Evolutionary conservation across 1,140 invertebrate genomes (phyloP).

Genomic region (Vanessa tameamea): DNA sequence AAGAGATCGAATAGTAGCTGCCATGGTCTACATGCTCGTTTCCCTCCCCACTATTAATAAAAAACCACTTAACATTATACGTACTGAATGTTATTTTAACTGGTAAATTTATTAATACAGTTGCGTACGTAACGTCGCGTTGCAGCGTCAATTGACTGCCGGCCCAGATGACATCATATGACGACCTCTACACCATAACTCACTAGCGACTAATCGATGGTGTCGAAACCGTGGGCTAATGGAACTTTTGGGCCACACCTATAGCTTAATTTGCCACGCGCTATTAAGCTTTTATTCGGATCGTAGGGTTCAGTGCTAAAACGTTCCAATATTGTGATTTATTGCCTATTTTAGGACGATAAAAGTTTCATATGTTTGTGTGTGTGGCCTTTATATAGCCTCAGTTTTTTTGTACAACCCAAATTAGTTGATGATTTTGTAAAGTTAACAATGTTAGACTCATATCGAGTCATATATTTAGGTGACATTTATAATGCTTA

Average conservation of each 20-base stretch:
- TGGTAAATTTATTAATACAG: slow-evolving; percentile 22
- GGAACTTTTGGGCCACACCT: slow-evolving; percentile 30
- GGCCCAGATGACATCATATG: slow-evolving; percentile 66
- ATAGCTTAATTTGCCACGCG: slow-evolving; percentile 37
- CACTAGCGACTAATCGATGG: slow-evolving; percentile 38
- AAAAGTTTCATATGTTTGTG: no score
- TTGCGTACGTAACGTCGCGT: slow-evolving; percentile 44
- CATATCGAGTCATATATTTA: no score
- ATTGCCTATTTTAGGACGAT: no score
- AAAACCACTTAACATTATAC: slow-evolving; percentile 1
- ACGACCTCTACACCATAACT: slow-evolving; percentile 42
- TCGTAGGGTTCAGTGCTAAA: not conserved
- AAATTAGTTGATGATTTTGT: no score
- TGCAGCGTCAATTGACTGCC: slow-evolving; percentile 54
- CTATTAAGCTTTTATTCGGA: slow-evolving; percentile 40
- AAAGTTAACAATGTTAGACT: no score
- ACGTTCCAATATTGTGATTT: not conserved
- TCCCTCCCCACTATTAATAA: not conserved
- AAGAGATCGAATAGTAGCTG: no score
- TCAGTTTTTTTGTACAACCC: no score
- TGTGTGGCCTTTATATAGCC: no score
- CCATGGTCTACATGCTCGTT: no score
- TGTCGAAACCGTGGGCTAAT: slow-evolving; percentile 46
- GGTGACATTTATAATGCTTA: no score
- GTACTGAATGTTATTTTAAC: not conserved